phyloP scores from a whole-genome alignment of 2,797 vertebrate genomes.

The Sebastes oblongus region DNA sequence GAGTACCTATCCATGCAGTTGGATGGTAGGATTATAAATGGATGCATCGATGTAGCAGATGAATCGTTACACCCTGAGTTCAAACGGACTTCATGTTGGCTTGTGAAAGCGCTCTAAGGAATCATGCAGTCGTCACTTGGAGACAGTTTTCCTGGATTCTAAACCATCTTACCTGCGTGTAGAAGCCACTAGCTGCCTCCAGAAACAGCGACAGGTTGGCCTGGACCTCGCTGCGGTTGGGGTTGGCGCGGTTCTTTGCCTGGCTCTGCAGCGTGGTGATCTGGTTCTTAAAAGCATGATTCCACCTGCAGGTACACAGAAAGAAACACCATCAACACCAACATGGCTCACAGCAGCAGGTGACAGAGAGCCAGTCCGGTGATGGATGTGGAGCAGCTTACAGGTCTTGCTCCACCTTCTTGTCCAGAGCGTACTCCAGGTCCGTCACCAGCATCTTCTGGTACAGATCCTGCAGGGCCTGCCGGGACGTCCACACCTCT shows the following conservation, averaged over 20 bases:
- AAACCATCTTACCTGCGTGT: conserved; percentile 90
- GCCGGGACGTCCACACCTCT: conserved; percentile 98
- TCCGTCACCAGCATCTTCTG: conserved; percentile 99
- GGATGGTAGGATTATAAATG: too few species aligned
- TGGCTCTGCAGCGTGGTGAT: conserved; percentile 99
- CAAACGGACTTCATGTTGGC: too few species aligned
- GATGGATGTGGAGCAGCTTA: conserved; percentile 77
- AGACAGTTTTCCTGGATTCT: too few species aligned
- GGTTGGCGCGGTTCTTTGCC: conserved; percentile 98
- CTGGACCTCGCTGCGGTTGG: conserved; percentile 98
- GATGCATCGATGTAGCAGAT: too few species aligned
- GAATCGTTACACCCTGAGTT: too few species aligned
- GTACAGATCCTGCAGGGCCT: conserved; percentile 98
- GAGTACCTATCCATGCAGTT: too few species aligned
- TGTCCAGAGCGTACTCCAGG: conserved; percentile 98
- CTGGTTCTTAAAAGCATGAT: conserved; percentile 97
- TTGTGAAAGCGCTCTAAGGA: too few species aligned
- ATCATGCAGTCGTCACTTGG: too few species aligned
- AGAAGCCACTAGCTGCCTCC: conserved; percentile 99
- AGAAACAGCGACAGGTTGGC: conserved; percentile 97
- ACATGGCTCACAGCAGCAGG: neutral
- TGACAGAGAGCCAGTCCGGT: too few species aligned
- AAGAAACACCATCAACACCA: neutral
- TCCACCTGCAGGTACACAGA: conserved; percentile 49
- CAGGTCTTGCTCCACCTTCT: conserved; percentile 99